phyloP scores from a whole-genome alignment of 2,888 invertebrate species.

The Tetranychus truncatus region DNA sequence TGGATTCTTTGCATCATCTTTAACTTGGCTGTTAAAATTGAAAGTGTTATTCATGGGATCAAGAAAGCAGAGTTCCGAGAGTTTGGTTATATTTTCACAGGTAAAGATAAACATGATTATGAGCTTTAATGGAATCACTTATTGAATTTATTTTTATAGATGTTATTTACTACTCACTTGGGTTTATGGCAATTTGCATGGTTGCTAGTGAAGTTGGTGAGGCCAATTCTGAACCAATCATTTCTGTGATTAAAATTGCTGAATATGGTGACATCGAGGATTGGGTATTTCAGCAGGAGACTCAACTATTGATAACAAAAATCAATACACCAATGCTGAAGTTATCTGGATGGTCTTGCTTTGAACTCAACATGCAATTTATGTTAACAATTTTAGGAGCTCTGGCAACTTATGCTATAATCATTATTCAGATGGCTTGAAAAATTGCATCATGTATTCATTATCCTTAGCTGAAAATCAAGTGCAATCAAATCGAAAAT shows the following conservation, averaged over 20 bases:
- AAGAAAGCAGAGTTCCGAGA: constrained; percentile 11
- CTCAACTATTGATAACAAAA: constrained; percentile 14
- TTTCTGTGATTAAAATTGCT: constrained; percentile 12
- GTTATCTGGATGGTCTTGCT: constrained; percentile 18
- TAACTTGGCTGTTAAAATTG: constrained; percentile 15
- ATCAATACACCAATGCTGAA: constrained; percentile 14
- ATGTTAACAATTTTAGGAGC: constrained; percentile 18
- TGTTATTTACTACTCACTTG: constrained; percentile 13
- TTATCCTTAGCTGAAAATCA: too few relatives aligned
- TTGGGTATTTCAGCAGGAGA: constrained; percentile 14
- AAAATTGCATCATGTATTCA: not conserved
- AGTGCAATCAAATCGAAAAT: too few relatives aligned
- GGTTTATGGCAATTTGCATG: constrained; percentile 13
- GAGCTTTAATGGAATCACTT: not conserved
- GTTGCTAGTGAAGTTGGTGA: constrained; percentile 14
- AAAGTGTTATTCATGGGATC: constrained; percentile 11
- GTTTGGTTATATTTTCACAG: constrained; percentile 14
- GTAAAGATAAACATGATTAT: not conserved
- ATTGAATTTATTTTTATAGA: constrained; percentile 9
- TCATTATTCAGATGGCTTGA: constrained; percentile 15
- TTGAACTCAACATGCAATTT: constrained; percentile 14
- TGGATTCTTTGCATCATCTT: constrained; percentile 14
- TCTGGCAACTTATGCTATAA: constrained; percentile 12
- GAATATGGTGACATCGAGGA: constrained; percentile 13
- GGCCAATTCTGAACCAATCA: not conserved